Conservation (phyloP, 2,797 vertebrate species). For the Amniataba percoides region DNA sequence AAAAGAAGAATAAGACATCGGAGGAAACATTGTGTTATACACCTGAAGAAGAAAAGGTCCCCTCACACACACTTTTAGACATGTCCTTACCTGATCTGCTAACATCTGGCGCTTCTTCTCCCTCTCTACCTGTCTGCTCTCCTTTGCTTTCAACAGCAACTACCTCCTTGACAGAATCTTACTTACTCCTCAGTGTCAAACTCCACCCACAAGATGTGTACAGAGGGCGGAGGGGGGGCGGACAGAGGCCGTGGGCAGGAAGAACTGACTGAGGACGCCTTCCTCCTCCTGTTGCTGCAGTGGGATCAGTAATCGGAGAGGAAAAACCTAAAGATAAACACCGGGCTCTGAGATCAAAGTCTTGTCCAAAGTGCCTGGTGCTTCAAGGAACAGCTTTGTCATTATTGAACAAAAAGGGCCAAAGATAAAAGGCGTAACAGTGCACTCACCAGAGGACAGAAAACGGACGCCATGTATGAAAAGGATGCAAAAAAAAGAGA, state of each 20-base stretch:
- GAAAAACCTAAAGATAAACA: constrained; percentile 78
- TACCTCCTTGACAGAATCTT: constrained; percentile 68
- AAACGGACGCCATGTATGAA: neutral
- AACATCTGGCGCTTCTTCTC: constrained; percentile 36
- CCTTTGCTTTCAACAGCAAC: constrained; percentile 54
- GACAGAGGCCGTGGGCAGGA: constrained; percentile 32
- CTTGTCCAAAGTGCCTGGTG: constrained; percentile 50
- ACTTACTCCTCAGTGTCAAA: constrained; percentile 51
- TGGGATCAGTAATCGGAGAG: constrained; percentile 59
- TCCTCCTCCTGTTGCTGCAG: constrained; percentile 42
- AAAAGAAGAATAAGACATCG: neutral
- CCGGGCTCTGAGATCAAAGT: constrained; percentile 79
- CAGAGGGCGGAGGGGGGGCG: constrained; percentile 43
- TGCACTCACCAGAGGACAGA: neutral
- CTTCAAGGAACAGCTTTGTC: constrained; percentile 66
- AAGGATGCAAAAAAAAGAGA: neutral
- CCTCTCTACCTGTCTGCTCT: constrained; percentile 46
- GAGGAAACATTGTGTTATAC: neutral
- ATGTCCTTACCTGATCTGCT: constrained; percentile 82
- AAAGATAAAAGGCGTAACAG: constrained; percentile 47
- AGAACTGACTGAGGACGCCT: constrained; percentile 49
- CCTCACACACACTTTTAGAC: constrained; percentile 27
- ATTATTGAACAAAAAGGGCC: constrained; percentile 66
- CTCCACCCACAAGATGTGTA: constrained; percentile 69
- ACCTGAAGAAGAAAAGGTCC: neutral